These are phyloP conservation scores for Pygmarrhopalites habei DNA, from an alignment of 1,140 invertebrate genomes.

Conservation along the genomic window DNA sequence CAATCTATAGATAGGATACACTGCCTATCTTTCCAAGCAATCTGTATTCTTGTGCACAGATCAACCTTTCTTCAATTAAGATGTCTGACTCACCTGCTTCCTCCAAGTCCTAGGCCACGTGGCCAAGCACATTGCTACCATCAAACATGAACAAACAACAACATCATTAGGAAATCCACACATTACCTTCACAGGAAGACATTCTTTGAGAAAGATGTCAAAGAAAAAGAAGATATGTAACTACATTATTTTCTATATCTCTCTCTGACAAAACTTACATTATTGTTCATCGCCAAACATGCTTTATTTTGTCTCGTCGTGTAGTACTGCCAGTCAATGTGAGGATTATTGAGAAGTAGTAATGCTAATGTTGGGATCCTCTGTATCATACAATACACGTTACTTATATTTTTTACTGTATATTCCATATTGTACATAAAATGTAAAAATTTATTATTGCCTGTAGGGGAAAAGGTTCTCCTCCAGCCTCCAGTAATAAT, in stretches of 20 bases:
- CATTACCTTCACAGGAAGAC: too few species aligned
- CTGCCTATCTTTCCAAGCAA: too few species aligned
- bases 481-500: neutral
- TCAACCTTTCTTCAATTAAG: too few species aligned
- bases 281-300: conserved; percentile 2
- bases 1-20: too few species aligned
- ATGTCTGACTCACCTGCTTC: neutral
- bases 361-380: neutral
- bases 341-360: neutral
- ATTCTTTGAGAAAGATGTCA: too few species aligned
- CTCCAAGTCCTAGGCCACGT: neutral
- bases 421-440: too few species aligned
- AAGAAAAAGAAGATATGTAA: neutral
- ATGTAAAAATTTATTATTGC: too few species aligned
- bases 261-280: too few species aligned
- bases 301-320: neutral
- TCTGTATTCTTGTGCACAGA: too few species aligned
- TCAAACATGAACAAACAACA: neutral
- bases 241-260: too few species aligned
- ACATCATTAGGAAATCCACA: neutral
- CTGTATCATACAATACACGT: too few species aligned
- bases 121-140: neutral
- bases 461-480: neutral
- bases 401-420: too few species aligned
- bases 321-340: conserved; percentile 1